Evolutionary conservation across 2,888 invertebrate species (phyloP), one percentile per base, ranked within the genome.

Genomic region (Synergus laeviventris): DNA sequence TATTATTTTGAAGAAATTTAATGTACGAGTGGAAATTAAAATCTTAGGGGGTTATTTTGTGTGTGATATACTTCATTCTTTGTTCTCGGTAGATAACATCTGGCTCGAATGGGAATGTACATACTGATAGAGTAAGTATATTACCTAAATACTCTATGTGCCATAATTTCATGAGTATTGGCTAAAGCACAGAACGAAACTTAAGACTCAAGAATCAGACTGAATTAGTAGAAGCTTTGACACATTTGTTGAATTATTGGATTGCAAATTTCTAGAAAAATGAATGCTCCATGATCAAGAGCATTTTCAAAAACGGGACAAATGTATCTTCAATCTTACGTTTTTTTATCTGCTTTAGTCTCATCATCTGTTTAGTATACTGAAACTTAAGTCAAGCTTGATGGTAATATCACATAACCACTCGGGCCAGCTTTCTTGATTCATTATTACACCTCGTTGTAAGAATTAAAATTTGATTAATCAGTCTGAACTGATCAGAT

Each of bases 51-150:
- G 84, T 81, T 83, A 84, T 85, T 81, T 85, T 84, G 84, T 85
- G 81, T 83, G 83, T 85, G 85, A 85, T 84, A 85, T 85, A 84
- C 70, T 70, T 70, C 70, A 85, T 88, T 89, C 85, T 89, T 86
- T 87, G 86, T 87, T 89, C 87, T 88, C 87, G 88, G 87, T 89
- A 89, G 89, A 89, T 88, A 87, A 88, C 88, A 87, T 87, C 88
- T 88, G 89, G 88, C 87, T 87, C 88, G 88, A 88, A 88, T 88
- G 89, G 89, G 88, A 89, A 89, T 88, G 84, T 88, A 87, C 88
- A 89, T 87, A 87, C 88, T 87, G 87, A 88, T 88, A 89, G 88
- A 89, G 89, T 89, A 89, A 89, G 89, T 89, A 89, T 88, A 86
- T 86, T 86, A 87, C 86, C 85, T 87, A 87, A 54, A 85, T 87